Base-by-base conservation (phyloP, 2,113 vertebrate genomes). In the Ascaphus truei region DNA sequence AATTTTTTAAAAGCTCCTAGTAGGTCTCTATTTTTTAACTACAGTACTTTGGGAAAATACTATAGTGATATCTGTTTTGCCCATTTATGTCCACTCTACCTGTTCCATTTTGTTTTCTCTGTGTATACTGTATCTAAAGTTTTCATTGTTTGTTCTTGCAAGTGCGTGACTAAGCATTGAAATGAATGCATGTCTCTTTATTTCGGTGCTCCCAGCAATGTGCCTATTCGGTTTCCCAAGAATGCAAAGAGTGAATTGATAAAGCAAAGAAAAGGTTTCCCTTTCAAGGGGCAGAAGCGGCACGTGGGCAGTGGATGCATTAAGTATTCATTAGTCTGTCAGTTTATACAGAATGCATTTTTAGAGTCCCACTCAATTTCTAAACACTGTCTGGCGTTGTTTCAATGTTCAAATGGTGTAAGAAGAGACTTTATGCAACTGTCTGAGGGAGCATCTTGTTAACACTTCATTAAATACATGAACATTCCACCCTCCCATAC, bases 181-280 rank as follows among this genome's bases (percentile, higher is more conserved):
- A 34, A 26, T 15, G 39, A 48, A 33, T 12, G n/a, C 23, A 57
- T 67, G 25, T 15, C 9, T 34, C 30, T 8, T 58, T 11, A 15
- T 29, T 25, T n/a, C n/a, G 20, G 10, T 59, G 37, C 29, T 15
- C 6, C 8, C 31, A 50, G 65, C 27, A 62, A 43, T 48, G n/a
- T 22, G 29, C 61, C 55, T 51, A 39, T 39, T 60, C 39, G 33
- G 11, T 51, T 37, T 69, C 43, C 23, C 20, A 50, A 36, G 41
- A 59, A 48, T 36, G 39, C 11, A 20, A 68, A 36, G 55, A 58
- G 59, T 68, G 27, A 47, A 47, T 25, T 55, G 64, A 33, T 58
- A 48, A 67, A 7, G 36, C 37, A 43, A 47, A 12, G 23, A 33
- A 55, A 25, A 12, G 15, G 25, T 57, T 47, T 25, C 25, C 26